phyloP scores from a whole-genome alignment of 2,888 invertebrate species.

The Chirona hameri region DNA sequence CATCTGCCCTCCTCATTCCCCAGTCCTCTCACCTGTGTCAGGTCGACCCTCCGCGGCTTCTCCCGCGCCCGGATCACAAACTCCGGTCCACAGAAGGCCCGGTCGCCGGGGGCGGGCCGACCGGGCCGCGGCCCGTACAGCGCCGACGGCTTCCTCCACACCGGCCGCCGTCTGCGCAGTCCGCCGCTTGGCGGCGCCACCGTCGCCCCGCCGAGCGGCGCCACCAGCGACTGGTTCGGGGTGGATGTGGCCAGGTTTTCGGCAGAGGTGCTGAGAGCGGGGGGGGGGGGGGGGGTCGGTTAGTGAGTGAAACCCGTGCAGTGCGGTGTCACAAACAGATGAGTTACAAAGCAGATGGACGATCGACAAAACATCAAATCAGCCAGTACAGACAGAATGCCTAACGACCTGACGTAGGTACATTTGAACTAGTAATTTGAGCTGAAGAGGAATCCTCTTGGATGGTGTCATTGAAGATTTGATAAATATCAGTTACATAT shows the following conservation, averaged over 20 bases:
- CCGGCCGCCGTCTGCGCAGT: not conserved
- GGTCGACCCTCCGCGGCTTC: not conserved
- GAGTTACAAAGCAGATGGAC: too few species aligned
- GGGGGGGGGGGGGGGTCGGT: too few species aligned
- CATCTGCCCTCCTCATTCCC: not conserved
- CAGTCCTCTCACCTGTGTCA: slow-evolving; percentile 26
- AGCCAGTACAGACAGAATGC: too few species aligned
- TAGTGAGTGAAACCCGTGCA: too few species aligned
- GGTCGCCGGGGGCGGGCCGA: not conserved
- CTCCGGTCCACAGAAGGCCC: slow-evolving; percentile 13
- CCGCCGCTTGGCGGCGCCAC: not conserved
- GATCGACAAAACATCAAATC: too few species aligned
- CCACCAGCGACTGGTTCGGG: slow-evolving; percentile 23
- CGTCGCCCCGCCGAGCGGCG: not conserved
- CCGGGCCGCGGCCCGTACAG: slow-evolving; percentile 1
- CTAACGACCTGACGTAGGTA: too few species aligned
- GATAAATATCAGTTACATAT: too few species aligned
- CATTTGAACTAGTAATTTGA: too few species aligned
- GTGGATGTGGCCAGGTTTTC: slow-evolving; percentile 9
- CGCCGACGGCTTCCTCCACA: not conserved
- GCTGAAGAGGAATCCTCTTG: too few species aligned
- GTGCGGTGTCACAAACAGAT: too few species aligned
- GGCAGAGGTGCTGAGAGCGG: not conserved
- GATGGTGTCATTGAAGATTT: too few species aligned
- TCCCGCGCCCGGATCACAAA: slow-evolving; percentile 26